These are phyloP conservation scores for Halcyon senegalensis DNA, from an alignment of 2,113 vertebrate genomes.

Conservation along the genomic window DNA sequence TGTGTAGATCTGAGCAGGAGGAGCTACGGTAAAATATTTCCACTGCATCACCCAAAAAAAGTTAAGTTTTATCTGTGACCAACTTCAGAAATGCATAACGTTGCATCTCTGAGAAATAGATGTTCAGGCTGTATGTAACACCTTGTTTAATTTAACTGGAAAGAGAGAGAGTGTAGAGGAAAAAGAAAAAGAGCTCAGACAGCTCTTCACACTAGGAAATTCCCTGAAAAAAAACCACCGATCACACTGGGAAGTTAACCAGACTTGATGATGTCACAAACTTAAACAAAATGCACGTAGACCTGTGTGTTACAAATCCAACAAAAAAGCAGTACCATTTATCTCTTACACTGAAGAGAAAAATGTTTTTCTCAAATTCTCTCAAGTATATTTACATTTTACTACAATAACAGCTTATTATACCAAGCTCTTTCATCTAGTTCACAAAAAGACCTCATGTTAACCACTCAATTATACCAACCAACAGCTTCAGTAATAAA, in stretches of 20 bases:
- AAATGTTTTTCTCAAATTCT: slow-evolving; percentile 35
- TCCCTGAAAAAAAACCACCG: background rate
- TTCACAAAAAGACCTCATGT: slow-evolving; percentile 51
- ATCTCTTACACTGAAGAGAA: background rate
- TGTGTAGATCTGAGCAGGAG: background rate
- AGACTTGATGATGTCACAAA: background rate
- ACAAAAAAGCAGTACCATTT: background rate
- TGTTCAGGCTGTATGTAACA: background rate
- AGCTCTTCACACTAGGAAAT: slow-evolving; percentile 1
- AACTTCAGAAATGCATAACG: background rate
- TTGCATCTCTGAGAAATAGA: background rate
- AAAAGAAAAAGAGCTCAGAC: no score
- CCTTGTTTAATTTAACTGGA: background rate
- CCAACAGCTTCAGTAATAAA: slow-evolving; percentile 19
- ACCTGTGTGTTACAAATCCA: background rate
- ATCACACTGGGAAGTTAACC: background rate
- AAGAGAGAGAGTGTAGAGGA: background rate
- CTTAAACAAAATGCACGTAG: background rate
- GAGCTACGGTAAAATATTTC: background rate
- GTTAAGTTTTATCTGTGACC: background rate
- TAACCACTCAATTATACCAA: slow-evolving; percentile 53
- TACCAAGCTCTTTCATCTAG: slow-evolving; percentile 36
- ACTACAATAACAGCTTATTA: slow-evolving; percentile 39
- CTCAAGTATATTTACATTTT: slow-evolving; percentile 33
- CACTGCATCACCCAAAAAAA: background rate